Evolutionary conservation across 2,113 vertebrate species (phyloP), one percentile per base, ranked within the genome.

Genomic region (Corapipo altera): DNA sequence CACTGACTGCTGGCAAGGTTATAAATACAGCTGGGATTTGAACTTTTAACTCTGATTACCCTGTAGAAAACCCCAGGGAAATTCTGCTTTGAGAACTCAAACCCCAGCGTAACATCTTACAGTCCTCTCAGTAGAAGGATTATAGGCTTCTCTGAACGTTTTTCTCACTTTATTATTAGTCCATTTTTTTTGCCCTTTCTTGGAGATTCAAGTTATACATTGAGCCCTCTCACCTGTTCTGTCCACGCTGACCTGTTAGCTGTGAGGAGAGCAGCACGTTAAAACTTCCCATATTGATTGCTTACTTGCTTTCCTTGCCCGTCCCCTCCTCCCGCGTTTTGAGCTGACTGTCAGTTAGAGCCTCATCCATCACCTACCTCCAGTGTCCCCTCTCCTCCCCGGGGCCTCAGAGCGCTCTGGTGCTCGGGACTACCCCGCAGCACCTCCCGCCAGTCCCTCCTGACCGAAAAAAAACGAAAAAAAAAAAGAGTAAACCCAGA

Each of bases 1-100:
- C 37, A 13, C 51, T 19, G 46, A 18, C 59, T 93, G 67, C 74
- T 77, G 75, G 22, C 15, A 43, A 82, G 12, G 54, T 74, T 55
- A 61, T 27, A 83, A 76, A 82, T 33, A 88, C 22, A 79, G 71
- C 41, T 66, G 49, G 28, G 8, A 79, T 82, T 4, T 79, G 74
- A 94, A 66, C 61, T 87, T 89, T 64, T 85, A 88, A 76, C 87
- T 76, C 49, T 79, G 35, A 79, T 69, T 75, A 78, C 78, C 24
- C 62, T 88, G 37, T 33, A 91, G 79, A 86, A 97, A 96, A 77
- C 58, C 43, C 82, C 79, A 9, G 51, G 64, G 83, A 92, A 94
- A 80, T 88, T 92, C 88, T 88, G 64, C 55, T 90, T 44, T 32
- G 69, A 93, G 43, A 91, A 86, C 43, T 64, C 72, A 62, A 55